Percentiles rank a stretch among this genome's conserved stretches.
phyloP scores from a whole-genome alignment of 2,113 vertebrate species.

The Ammodytes dubius region DNA sequence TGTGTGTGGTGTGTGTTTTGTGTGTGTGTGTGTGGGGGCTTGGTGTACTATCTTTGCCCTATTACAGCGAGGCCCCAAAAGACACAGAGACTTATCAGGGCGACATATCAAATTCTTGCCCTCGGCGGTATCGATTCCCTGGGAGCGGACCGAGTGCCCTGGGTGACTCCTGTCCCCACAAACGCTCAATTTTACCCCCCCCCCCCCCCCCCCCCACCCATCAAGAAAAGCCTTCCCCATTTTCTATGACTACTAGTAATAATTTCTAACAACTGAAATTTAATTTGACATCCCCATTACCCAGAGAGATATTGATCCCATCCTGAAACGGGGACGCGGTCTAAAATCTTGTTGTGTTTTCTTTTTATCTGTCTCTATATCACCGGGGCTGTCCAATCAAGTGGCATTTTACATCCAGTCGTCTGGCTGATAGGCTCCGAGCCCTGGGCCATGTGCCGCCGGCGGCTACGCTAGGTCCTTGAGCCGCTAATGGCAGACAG shows the following conservation, averaged over 20 bases:
- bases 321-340: conserved; percentile 46
- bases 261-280: conserved; percentile 84
- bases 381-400: conserved; percentile 69
- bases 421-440: conserved; percentile 53
- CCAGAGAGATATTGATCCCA: conserved; percentile 80
- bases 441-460: conserved; percentile 20
- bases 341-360: conserved; percentile 73
- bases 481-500: conserved; percentile 70
- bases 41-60: conserved; percentile 68
- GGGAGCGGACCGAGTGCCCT: conserved; percentile 66
- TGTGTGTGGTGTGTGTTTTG: neutral
- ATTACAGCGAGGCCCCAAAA: conserved; percentile 59
- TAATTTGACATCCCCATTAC: conserved; percentile 82
- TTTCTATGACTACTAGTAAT: conserved; percentile 80
- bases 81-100: conserved; percentile 77
- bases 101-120: conserved; percentile 81
- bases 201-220: conserved; percentile 39
- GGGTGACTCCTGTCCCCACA: conserved; percentile 65
- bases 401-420: conserved; percentile 73
- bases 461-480: conserved; percentile 46
- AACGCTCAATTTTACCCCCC: conserved; percentile 69
- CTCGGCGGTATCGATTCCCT: conserved; percentile 76
- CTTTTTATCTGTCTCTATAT: conserved; percentile 73
- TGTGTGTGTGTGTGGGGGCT: conserved; percentile 7
- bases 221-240: conserved; percentile 70